A percentile compares a stretch with the other conserved stretches of the same genome.
These are phyloP conservation scores for Holothuria leucospilota DNA, from an alignment of 53 echinoderm and acorn worm species.

Conservation along the genomic window DNA sequence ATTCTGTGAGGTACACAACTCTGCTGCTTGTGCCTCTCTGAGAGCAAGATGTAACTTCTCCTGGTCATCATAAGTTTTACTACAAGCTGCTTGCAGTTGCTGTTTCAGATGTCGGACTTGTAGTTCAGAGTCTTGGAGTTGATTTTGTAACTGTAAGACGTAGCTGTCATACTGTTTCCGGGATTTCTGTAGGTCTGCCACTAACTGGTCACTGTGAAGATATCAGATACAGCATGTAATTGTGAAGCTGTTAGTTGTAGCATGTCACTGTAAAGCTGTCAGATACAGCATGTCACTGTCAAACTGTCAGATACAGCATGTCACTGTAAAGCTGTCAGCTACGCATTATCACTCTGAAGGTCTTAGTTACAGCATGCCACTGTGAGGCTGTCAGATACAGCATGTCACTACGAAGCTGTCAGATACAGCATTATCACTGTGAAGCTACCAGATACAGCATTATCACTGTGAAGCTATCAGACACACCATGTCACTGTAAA, in stretches of 20 bases:
- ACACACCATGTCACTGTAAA: too few species aligned
- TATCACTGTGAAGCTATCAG: background rate
- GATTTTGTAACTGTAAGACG: constrained; percentile 50
- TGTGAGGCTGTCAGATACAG: too few species aligned
- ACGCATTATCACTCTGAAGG: background rate
- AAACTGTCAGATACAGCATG: too few species aligned
- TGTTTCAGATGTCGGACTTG: constrained; percentile 63
- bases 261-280: background rate
- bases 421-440: too few species aligned
- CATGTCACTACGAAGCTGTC: too few species aligned
- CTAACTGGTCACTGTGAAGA: background rate
- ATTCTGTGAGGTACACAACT: constrained; percentile 66
- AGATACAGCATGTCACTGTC: too few species aligned
- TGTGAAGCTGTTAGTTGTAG: background rate
- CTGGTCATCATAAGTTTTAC: constrained; percentile 53
- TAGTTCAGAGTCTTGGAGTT: constrained; percentile 63
- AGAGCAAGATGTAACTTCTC: constrained; percentile 76
- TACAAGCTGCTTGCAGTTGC: constrained; percentile 56
- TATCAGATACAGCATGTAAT: background rate
- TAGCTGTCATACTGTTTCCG: constrained; percentile 61
- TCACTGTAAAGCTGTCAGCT: too few species aligned
- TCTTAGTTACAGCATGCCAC: background rate
- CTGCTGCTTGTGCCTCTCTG: constrained; percentile 70
- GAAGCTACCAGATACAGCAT: too few species aligned
- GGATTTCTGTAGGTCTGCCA: constrained; percentile 41